Percentiles rank a stretch among this genome's conserved stretches.
Evolutionary conservation across 2,797 vertebrate species (phyloP).

Genomic region (Coregonus sp.): DNA sequence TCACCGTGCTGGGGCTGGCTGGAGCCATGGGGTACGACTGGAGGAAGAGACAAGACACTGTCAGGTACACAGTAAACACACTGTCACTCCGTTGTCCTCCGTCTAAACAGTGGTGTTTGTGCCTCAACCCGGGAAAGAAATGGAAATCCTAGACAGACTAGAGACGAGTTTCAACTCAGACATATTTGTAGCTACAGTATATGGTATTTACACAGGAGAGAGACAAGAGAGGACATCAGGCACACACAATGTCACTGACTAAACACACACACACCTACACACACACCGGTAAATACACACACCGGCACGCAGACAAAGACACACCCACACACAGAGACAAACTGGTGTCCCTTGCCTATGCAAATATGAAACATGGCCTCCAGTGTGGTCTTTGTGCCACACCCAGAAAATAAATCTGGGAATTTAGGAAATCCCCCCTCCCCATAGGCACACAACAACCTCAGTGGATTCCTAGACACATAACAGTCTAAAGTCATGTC

Average conservation of each 20-base stretch:
- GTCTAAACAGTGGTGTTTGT: background rate
- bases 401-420: background rate
- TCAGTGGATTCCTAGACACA: background rate
- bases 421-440: background rate
- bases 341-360: background rate
- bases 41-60: constrained; percentile 74
- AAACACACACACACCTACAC: background rate
- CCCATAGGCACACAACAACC: background rate
- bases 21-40: constrained; percentile 97
- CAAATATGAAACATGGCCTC: background rate
- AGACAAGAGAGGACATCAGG: background rate
- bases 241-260: background rate
- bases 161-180: background rate
- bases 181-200: background rate
- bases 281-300: constrained; percentile 4
- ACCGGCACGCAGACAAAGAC: constrained; percentile 20
- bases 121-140: background rate
- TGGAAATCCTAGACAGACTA: background rate
- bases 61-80: background rate
- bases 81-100: background rate
- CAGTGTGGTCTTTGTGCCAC: background rate
- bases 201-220: background rate
- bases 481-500: background rate
- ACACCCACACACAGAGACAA: background rate
- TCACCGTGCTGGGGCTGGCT: constrained; percentile 93